These are phyloP conservation scores for Odontocolon sp. DNA, from an alignment of 2,888 invertebrate species.

Conservation along the genomic window DNA sequence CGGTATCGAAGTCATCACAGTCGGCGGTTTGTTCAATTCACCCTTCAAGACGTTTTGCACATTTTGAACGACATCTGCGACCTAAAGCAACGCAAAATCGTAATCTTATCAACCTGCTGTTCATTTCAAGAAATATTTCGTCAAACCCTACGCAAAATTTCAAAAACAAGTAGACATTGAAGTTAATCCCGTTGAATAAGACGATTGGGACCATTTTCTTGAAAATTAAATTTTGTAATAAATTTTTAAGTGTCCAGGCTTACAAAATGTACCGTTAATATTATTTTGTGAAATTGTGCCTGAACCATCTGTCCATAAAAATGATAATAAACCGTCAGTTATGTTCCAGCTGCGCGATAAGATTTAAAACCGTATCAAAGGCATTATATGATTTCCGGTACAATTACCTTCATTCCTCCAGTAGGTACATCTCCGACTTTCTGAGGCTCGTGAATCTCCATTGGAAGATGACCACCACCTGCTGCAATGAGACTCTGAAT, in stretches of 20 bases:
- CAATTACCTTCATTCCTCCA: conserved; percentile 73
- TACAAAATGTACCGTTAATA: not conserved
- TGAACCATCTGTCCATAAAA: no score
- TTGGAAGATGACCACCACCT: conserved; percentile 84
- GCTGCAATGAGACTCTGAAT: conserved; percentile 93
- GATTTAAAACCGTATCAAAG: no score
- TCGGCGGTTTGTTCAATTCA: conserved; percentile 84
- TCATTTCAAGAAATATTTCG: no score
- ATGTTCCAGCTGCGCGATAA: no score
- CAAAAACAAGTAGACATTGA: no score
- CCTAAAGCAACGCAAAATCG: conserved; percentile 73
- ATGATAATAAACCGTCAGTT: no score
- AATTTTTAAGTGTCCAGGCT: not conserved
- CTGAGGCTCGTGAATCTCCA: conserved; percentile 73
- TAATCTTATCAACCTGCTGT: not conserved
- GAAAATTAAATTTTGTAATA: no score
- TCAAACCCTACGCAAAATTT: no score
- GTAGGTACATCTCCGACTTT: conserved; percentile 67
- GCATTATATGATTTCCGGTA: no score
- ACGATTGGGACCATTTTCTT: no score
- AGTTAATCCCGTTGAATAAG: no score
- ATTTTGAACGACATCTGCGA: conserved; percentile 90
- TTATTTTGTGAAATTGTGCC: not conserved
- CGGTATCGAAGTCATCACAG: conserved; percentile 71
- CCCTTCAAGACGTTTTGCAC: conserved; percentile 92